These are phyloP conservation scores for Pachycephala philippinensis DNA, from an alignment of 2,113 vertebrate genomes.

Conservation along the genomic window DNA sequence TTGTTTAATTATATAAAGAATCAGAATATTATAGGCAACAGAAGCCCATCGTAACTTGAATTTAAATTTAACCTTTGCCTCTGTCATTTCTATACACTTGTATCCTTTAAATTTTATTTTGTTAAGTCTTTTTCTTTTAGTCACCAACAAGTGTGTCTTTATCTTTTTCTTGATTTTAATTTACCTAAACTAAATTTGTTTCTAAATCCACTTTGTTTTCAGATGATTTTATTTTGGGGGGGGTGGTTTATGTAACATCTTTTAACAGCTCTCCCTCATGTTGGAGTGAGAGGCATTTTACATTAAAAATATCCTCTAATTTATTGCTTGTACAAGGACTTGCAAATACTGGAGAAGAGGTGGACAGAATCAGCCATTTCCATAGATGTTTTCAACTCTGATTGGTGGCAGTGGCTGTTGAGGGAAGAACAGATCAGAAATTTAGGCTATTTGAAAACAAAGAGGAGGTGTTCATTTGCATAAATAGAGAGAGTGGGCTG, in stretches of 20 bases:
- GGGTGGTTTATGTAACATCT: background rate
- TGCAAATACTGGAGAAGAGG: background rate
- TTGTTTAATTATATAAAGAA: background rate
- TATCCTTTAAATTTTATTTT: background rate
- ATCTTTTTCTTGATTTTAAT: background rate
- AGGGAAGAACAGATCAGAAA: background rate
- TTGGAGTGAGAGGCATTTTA: background rate
- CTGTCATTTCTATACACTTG: background rate
- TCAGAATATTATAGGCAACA: background rate
- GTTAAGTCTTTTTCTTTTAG: background rate
- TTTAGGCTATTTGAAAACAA: background rate
- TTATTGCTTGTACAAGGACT: background rate
- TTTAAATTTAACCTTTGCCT: background rate
- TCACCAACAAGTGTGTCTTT: background rate
- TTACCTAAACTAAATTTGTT: background rate
- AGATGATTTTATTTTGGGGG: background rate
- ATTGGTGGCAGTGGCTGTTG: background rate
- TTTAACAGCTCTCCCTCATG: background rate
- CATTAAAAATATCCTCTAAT: background rate
- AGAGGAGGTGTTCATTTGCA: background rate
- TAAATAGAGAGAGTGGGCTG: background rate
- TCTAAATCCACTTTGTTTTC: background rate
- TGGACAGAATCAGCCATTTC: background rate
- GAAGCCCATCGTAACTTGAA: background rate
- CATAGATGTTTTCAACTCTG: background rate